A percentile compares a stretch with the other conserved stretches of the same genome.
Conservation (phyloP, 2,113 vertebrate genomes). For the Pundamilia nyererei region DNA sequence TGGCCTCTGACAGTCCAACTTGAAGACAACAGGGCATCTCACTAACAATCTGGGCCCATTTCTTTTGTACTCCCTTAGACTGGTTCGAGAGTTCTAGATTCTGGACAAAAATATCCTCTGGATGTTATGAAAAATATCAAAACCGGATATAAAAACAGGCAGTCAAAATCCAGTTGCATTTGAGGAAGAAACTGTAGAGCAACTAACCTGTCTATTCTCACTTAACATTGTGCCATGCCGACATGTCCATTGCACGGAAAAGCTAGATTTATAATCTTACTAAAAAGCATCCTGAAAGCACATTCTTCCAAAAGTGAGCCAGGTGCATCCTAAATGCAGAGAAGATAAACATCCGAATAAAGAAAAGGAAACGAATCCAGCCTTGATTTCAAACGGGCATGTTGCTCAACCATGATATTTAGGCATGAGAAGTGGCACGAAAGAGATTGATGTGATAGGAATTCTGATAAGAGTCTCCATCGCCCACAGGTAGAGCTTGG, state of each 20-base stretch:
- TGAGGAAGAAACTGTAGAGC: not conserved
- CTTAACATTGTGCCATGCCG: slow-evolving; percentile 19
- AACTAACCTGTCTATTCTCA: not conserved
- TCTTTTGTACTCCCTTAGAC: slow-evolving; percentile 47
- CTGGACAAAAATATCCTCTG: slow-evolving; percentile 15
- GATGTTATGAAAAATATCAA: not conserved
- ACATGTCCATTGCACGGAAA: slow-evolving; percentile 5
- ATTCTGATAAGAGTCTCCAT: slow-evolving; percentile 67
- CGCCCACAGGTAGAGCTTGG: slow-evolving; percentile 69
- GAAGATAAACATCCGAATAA: slow-evolving; percentile 39
- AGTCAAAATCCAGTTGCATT: slow-evolving; percentile 20
- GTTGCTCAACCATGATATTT: slow-evolving; percentile 20
- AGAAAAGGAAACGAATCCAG: slow-evolving; percentile 30
- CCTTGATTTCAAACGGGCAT: slow-evolving; percentile 21
- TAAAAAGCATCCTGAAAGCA: slow-evolving; percentile 25
- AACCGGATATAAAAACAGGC: not conserved
- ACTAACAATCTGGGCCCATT: slow-evolving; percentile 51
- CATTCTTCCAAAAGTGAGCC: slow-evolving; percentile 31
- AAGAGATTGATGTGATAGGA: slow-evolving; percentile 63
- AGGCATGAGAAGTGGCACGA: slow-evolving; percentile 36
- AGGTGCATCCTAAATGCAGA: slow-evolving; percentile 24
- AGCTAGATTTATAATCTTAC: not conserved
- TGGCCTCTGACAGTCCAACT: slow-evolving; percentile 51
- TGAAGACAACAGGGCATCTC: slow-evolving; percentile 68
- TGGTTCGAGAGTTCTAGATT: not conserved